A percentile compares a stretch with the other conserved stretches of the same genome.
Conservation (phyloP, 1,140 invertebrate species). For the Micrasema longulum region DNA sequence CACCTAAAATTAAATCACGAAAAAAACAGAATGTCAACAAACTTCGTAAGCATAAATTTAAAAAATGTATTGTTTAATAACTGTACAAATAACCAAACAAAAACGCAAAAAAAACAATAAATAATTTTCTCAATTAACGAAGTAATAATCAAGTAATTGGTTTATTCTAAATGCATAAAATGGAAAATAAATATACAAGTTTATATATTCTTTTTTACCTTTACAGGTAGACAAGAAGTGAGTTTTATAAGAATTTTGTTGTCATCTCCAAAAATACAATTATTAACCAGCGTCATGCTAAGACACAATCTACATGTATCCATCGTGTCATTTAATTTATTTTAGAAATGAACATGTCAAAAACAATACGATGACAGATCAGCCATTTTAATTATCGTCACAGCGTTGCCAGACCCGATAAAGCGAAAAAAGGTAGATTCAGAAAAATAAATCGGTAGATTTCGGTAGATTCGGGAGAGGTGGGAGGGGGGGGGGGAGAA, state of each 20-base stretch:
- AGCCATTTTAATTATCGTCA: constrained; percentile 45
- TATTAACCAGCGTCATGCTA: constrained; percentile 61
- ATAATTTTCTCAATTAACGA: no score
- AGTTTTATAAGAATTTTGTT: constrained; percentile 65
- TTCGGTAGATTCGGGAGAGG: no score
- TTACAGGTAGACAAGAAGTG: constrained; percentile 64
- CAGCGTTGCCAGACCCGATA: no score
- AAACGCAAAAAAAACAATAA: no score
- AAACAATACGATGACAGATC: constrained; percentile 42
- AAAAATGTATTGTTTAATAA: neutral
- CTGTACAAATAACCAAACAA: no score
- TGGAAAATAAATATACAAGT: no score
- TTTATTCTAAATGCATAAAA: no score
- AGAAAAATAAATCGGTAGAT: no score
- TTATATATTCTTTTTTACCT: constrained; percentile 56
- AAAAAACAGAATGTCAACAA: neutral
- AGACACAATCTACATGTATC: constrained; percentile 64
- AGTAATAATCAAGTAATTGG: no score
- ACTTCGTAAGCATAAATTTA: no score
- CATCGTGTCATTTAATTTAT: constrained; percentile 56
- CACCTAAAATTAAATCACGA: constrained; percentile 61
- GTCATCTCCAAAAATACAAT: constrained; percentile 64
- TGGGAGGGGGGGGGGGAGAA: no score
- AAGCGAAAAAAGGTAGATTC: no score
- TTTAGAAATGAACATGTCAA: constrained; percentile 22